Evolutionary conservation across 2,113 vertebrate genomes (phyloP), one percentile per base, ranked within the genome.

Genomic region (Phyllostomus hastatus): DNA sequence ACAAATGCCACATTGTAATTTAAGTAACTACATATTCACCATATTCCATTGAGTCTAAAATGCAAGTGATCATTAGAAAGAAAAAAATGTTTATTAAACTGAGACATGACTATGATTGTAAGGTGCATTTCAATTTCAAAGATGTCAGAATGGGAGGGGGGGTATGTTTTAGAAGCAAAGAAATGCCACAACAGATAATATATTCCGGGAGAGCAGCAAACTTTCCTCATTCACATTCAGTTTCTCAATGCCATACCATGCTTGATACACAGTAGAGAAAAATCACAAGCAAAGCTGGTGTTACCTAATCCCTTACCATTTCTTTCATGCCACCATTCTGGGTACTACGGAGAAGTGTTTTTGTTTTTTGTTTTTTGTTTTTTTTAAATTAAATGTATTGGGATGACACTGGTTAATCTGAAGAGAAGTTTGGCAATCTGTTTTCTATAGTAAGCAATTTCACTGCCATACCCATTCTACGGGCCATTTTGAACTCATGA

Each of bases 31-130:
- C 15, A 87, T 61, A 88, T 35, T 91, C 20, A 73, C 79, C 38
- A 61, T 46, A 88, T 94, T 76, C 69, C 57, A 80, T 16, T 59
- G 35, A 90, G 31, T 92, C 67, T 89, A 92, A 95, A 54, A 92
- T 33, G 1, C 8, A 95, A 95, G 26, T 89, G 24, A 94, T 10
- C 43, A 4, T 70, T 90, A 91, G 61, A 72, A 88, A 84, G 46
- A 91, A 35, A 70, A 69, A 75, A 67, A 73, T 43, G 33, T 72
- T 88, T 87, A 79, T 86, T 95, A 86, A 86, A 96, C 72, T 86
- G 86, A 28, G 24, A 64, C 78, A 75, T 59, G 48, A 2, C 28
- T 95, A 91, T 92, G 67, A 79, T 50, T 82, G 19, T 67, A 75
- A 64, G 41, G 48, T 64, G 0, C 22, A 94, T 82, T 93, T 73